These are phyloP conservation scores for Chaetogeoica ovagalla DNA, from an alignment of 2,888 invertebrate species.

Conservation along the genomic window DNA sequence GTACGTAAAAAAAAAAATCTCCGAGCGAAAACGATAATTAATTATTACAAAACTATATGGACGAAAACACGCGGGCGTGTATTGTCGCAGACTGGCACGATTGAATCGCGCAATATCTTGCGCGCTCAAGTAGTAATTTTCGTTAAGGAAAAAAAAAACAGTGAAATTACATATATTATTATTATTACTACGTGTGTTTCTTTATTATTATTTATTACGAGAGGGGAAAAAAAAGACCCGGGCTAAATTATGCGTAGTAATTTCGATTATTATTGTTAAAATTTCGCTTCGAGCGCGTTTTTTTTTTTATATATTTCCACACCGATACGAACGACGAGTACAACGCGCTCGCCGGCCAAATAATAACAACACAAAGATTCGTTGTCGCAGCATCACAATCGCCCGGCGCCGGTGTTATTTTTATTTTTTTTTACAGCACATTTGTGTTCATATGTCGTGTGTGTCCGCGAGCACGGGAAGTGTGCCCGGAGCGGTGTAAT, in stretches of 20 bases:
- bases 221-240: too few species aligned
- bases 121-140: neutral
- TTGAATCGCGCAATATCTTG: neutral
- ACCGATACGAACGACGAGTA: neutral
- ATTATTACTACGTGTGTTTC: too few species aligned
- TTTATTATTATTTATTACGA: too few species aligned
- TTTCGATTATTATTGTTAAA: too few species aligned
- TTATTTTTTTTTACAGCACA: neutral
- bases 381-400: too few species aligned
- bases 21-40: neutral
- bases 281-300: too few species aligned
- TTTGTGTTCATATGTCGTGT: neutral
- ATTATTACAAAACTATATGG: neutral
- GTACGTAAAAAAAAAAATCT: too few species aligned
- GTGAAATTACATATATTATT: conserved; percentile 4
- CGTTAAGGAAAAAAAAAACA: neutral
- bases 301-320: too few species aligned
- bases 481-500: conserved; percentile 9
- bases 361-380: neutral
- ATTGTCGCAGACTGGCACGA: neutral
- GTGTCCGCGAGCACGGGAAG: conserved; percentile 31
- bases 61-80: neutral
- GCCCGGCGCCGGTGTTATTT: neutral
- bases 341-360: neutral
- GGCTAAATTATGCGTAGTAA: too few species aligned